Base-by-base conservation (phyloP, 1,140 invertebrate genomes). In the Pomacea maculata region DNA sequence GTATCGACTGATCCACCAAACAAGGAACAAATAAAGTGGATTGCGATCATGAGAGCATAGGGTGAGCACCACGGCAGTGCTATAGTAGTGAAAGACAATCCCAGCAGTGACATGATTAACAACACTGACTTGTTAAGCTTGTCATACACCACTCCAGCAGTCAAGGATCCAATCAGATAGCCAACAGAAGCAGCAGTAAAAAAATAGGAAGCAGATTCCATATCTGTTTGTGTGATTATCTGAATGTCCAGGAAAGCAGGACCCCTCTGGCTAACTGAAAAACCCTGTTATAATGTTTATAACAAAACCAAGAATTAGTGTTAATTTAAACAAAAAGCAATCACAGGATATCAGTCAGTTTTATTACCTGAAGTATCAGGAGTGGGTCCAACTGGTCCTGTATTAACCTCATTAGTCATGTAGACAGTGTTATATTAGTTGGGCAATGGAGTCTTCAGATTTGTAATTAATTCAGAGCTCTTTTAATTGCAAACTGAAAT, bases 171-270 rank as follows among this genome's bases (percentile, higher is more conserved):
- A 52, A 78, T 19, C 61, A 87, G 70, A 73, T 86, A 85, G 17
- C 86, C 86, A 54, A 82, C 67, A n/a, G 85, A 83, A n/a, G n/a
- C 34, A 29, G 76, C 75, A 3, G 86, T 87, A 64, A 86, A 82
- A 76, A 85, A 83, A 29, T 72, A 75, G 8, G 86, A 83, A 3
- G 81, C 86, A 71, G 81, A 61, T 7, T 85, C 81, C n/a, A 86
- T 54, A 61, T 82, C 65, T n/a, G 80, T 78, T 11, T 78, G 52
- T 0, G 86, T 86, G 75, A 87, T 85, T 29, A 84, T 81, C 75
- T 85, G 85, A 52, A 87, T 80, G 71, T 87, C 86, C 29, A 85
- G 68, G 61, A 87, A 83, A 10, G 85, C 45, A 34, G 86, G 86
- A 15, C 86, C 86, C 11, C 78, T 68, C 75, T 86, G 84, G 7